phyloP scores from a whole-genome alignment of 2,113 vertebrate genomes.

The Talpa occidentalis region DNA sequence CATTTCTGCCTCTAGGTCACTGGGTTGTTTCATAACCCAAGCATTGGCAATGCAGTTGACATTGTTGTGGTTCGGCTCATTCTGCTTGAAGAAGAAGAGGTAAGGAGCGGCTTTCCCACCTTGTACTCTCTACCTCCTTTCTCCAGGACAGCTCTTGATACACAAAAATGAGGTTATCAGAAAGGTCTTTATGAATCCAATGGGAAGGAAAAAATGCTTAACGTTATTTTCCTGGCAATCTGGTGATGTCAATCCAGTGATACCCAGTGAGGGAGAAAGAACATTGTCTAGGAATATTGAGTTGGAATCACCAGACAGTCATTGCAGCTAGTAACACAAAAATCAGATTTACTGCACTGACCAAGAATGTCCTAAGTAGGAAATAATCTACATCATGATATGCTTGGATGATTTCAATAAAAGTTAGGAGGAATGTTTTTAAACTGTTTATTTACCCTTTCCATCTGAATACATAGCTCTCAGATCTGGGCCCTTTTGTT shows the following conservation, averaged over 20 bases:
- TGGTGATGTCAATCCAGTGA: neutral
- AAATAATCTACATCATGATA: neutral
- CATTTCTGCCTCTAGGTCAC: constrained; percentile 90
- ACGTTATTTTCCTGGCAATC: neutral
- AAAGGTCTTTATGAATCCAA: neutral
- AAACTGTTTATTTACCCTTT: neutral
- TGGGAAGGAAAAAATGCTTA: neutral
- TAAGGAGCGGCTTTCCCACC: constrained; percentile 80
- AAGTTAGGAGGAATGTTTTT: neutral
- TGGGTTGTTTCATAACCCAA: constrained; percentile 96
- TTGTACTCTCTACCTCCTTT: neutral
- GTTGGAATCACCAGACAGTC: neutral
- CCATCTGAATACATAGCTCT: neutral
- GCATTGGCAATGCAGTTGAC: constrained; percentile 97
- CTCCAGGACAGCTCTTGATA: neutral
- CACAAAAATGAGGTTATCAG: neutral
- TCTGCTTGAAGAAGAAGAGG: constrained; percentile 97
- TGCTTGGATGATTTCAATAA: neutral
- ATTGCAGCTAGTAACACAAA: neutral
- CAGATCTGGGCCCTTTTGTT: neutral
- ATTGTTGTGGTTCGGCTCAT: constrained; percentile 96
- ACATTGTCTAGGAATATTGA: neutral
- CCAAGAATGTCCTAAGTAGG: neutral
- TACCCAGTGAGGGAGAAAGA: neutral
- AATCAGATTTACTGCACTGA: neutral